Base-by-base conservation (phyloP, 2,888 invertebrate species). In the Plemyria rubiginata region DNA sequence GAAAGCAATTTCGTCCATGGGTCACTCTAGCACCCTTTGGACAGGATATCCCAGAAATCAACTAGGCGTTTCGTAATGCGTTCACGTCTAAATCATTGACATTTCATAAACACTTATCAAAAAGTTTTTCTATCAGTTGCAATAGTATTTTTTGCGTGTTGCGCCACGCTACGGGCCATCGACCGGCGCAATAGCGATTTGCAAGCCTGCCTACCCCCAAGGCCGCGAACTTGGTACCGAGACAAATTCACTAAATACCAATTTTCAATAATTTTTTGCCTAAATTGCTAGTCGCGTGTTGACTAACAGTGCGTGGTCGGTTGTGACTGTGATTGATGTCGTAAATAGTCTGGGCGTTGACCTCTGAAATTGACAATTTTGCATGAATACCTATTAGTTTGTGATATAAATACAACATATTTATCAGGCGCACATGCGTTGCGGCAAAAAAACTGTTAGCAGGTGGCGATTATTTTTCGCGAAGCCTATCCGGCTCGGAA, bases 141-240 rank as follows among this genome's bases (percentile, higher is more conserved):
- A 58, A 60, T 65, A 3, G 45, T 15, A 16, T 45, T 65, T 81
- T 80, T 79, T 80, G 66, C 52, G 65, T 65, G 70, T 58, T 78
- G 74, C 70, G 62, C 64, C 61, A 70, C 72, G 80, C 79, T 76
- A 79, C 85, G 84, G 87, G 84, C 82, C 83, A 78, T 74, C 76
- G 84, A 83, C 85, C 85, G 71, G 78, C 73, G 84, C 86, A 86
- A 86, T 82, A 69, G 68, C 65, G 60, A 60, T 54, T 57, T 51
- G 65, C 65, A 65, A 60, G 64, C 60, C 64, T 41, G 48, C 61
- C 38, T 51, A 61, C 61, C 60, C 43, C 74, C 88, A 90, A 90
- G 91, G 91, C 82, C 85, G 71, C 75, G 79, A 74, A 79, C 81
- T 84, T 81, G 82, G 81, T 74, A 77, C 82, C 87, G 90, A 85